Conservation (phyloP, 2,797 vertebrate species). For the Picus viridis region DNA sequence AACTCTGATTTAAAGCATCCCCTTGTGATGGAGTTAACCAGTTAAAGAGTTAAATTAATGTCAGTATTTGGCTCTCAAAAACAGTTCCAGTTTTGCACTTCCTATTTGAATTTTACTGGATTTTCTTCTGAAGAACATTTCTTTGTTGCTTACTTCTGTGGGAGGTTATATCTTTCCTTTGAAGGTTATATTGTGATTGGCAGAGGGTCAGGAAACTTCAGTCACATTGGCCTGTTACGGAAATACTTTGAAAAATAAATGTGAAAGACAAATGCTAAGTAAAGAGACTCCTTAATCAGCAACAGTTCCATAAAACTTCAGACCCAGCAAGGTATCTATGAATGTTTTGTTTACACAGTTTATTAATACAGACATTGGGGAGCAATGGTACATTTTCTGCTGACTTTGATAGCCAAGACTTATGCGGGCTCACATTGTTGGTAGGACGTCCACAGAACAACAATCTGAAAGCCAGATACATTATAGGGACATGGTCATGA, state of each 20-base stretch:
- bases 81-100: conserved; percentile 9
- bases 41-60: conserved; percentile 35
- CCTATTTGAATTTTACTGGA: conserved; percentile 58
- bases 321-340: not conserved
- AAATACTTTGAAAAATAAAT: conserved; percentile 72
- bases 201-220: conserved; percentile 72
- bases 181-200: conserved; percentile 73
- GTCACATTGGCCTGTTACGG: conserved; percentile 45
- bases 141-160: conserved; percentile 49
- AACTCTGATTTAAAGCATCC: not conserved
- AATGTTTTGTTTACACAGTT: conserved; percentile 26
- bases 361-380: conserved; percentile 14
- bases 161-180: conserved; percentile 71
- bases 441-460: not conserved
- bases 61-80: conserved; percentile 11
- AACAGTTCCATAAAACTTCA: conserved; percentile 49
- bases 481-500: not conserved
- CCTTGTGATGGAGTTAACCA: not conserved
- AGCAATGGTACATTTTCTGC: not conserved
- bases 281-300: conserved; percentile 56
- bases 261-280: conserved; percentile 70
- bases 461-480: not conserved
- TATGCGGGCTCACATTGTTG: rapidly evolving
- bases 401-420: not conserved
- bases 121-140: conserved; percentile 60